Conservation (phyloP, 2,888 invertebrate genomes). For the Vesta saturnalis region DNA sequence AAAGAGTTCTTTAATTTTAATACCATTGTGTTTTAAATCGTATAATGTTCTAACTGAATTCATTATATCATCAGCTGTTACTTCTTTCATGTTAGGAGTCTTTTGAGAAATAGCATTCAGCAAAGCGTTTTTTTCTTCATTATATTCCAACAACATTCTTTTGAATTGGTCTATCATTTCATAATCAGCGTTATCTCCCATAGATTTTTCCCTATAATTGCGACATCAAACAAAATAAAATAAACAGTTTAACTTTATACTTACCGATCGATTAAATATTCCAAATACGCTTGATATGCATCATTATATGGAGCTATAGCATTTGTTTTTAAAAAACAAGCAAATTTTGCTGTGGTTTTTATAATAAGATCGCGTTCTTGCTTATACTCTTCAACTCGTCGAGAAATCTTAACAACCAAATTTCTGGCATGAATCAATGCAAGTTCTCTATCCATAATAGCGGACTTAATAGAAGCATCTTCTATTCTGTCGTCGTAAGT, state of each 20-base stretch:
- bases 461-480: constrained; percentile 45
- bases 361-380: constrained; percentile 50
- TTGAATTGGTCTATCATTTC: constrained; percentile 44
- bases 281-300: constrained; percentile 53
- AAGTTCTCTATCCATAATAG: constrained; percentile 44
- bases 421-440: constrained; percentile 42
- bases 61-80: constrained; percentile 47
- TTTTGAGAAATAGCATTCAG: constrained; percentile 39
- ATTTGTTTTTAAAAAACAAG: constrained; percentile 55
- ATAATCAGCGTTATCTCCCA: constrained; percentile 43
- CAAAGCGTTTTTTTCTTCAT: constrained; percentile 47
- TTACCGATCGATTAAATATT: constrained; percentile 54
- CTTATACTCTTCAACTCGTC: constrained; percentile 35
- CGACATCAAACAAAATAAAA: background rate
- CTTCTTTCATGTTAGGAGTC: background rate
- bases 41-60: constrained; percentile 46
- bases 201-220: constrained; percentile 47
- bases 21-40: constrained; percentile 49
- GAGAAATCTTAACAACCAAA: constrained; percentile 44
- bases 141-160: constrained; percentile 47
- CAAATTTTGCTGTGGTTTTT: constrained; percentile 54
- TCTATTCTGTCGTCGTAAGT: constrained; percentile 45
- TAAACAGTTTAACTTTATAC: constrained; percentile 6
- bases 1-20: constrained; percentile 51
- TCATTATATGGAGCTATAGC: constrained; percentile 55